Conservation (phyloP, 2,113 vertebrate genomes). For the Sturnira hondurensis region DNA sequence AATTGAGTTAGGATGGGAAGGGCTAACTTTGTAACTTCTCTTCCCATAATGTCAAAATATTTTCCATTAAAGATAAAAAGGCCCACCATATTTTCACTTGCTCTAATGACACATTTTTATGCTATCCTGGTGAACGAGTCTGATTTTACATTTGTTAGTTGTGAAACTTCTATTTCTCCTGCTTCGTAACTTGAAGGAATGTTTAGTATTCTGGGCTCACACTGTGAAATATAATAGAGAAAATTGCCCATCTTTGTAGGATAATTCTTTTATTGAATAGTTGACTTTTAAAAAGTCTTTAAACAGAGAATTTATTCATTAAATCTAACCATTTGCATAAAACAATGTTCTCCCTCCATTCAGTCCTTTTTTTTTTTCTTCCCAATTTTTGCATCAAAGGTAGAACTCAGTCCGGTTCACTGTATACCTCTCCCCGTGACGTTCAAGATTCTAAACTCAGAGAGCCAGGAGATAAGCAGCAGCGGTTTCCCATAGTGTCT, state of each 20-base stretch:
- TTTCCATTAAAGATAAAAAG: neutral
- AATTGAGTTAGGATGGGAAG: neutral
- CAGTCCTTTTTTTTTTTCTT: neutral
- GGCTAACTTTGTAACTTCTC: neutral
- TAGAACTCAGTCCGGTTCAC: neutral
- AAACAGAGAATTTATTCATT: neutral
- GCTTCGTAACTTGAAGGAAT: constrained; percentile 9
- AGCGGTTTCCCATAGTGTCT: neutral
- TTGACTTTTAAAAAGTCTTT: neutral
- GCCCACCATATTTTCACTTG: neutral
- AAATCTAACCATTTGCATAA: neutral
- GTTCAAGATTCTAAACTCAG: neutral
- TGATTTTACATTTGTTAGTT: constrained; percentile 15
- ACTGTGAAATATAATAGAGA: neutral
- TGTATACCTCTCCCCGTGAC: neutral
- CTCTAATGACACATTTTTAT: neutral
- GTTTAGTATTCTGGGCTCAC: neutral
- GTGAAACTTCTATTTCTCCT: neutral
- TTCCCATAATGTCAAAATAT: neutral
- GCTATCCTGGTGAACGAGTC: neutral
- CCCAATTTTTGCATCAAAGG: neutral
- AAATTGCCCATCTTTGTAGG: neutral
- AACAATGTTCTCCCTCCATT: constrained; percentile 1
- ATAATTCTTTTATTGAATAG: constrained; percentile 7
- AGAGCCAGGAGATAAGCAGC: neutral